Conservation (phyloP, 1,140 invertebrate genomes). For the Muscidifurax raptorellus region DNA sequence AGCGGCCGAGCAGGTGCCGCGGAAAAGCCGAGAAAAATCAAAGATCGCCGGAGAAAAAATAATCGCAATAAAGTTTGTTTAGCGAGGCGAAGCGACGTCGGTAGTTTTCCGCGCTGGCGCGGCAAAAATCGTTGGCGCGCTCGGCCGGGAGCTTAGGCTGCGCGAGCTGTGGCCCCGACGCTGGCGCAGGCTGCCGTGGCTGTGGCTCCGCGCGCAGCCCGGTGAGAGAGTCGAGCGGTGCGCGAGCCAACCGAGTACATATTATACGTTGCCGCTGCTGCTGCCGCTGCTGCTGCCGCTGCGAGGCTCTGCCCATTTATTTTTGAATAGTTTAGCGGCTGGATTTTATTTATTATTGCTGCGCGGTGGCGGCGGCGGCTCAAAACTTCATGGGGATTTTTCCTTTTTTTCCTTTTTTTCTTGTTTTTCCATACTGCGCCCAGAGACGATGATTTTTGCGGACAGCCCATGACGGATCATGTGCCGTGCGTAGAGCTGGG, state of each 20-base stretch:
- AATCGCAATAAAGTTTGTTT: neutral
- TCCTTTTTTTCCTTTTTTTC: too few species aligned
- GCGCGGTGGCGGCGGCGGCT: neutral
- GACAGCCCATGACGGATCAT: too few species aligned
- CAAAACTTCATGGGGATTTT: neutral
- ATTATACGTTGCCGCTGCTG: constrained; percentile 19
- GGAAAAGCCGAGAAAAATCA: neutral
- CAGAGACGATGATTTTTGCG: neutral
- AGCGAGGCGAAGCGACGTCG: neutral
- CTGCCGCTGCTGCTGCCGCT: constrained; percentile 32
- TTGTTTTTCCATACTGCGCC: neutral
- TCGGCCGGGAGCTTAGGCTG: constrained; percentile 49
- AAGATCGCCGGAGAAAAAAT: neutral
- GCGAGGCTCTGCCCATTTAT: constrained; percentile 37
- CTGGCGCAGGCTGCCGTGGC: constrained; percentile 33
- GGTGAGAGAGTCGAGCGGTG: constrained; percentile 6
- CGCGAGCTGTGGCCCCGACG: constrained; percentile 35
- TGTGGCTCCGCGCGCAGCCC: constrained; percentile 46
- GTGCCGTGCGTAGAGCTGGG: too few species aligned
- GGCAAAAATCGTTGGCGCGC: constrained; percentile 36
- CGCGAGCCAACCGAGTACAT: neutral
- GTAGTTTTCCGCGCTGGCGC: constrained; percentile 30
- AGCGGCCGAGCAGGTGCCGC: neutral
- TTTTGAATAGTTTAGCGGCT: constrained; percentile 33
- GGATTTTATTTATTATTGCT: constrained; percentile 30